These are phyloP conservation scores for Aramus guarauna DNA, from an alignment of 2,113 vertebrate species.

Conservation along the genomic window DNA sequence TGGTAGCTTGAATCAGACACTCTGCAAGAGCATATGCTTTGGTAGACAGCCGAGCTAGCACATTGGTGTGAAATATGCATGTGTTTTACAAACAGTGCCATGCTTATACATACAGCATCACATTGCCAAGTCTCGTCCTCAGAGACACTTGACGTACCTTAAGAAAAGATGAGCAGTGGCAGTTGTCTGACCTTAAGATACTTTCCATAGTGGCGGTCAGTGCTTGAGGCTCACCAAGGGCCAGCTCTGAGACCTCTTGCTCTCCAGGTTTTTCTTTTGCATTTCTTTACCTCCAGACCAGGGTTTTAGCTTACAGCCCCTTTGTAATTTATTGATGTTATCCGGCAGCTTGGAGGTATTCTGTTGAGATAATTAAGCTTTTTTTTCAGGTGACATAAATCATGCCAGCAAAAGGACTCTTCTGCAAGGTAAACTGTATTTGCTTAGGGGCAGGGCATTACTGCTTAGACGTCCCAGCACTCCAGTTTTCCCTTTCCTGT, in stretches of 20 bases:
- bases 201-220: background rate
- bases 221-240: background rate
- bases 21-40: background rate
- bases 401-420: background rate
- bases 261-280: background rate
- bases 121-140: background rate
- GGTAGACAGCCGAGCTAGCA: background rate
- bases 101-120: background rate
- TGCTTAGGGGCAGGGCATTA: background rate
- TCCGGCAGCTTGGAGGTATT: background rate
- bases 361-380: background rate
- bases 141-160: background rate
- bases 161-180: background rate
- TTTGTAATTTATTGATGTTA: constrained; percentile 1
- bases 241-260: background rate
- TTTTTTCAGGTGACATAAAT: constrained; percentile 1
- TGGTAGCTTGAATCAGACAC: background rate
- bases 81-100: background rate
- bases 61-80: background rate
- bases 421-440: background rate
- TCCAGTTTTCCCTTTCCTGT: background rate
- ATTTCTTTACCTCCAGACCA: background rate
- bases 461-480: background rate
- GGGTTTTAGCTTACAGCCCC: background rate
- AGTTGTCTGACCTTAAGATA: background rate